Percentiles rank a stretch among this genome's conserved stretches.
phyloP scores from a whole-genome alignment of 2,888 invertebrate species.

The Hedya salicella region DNA sequence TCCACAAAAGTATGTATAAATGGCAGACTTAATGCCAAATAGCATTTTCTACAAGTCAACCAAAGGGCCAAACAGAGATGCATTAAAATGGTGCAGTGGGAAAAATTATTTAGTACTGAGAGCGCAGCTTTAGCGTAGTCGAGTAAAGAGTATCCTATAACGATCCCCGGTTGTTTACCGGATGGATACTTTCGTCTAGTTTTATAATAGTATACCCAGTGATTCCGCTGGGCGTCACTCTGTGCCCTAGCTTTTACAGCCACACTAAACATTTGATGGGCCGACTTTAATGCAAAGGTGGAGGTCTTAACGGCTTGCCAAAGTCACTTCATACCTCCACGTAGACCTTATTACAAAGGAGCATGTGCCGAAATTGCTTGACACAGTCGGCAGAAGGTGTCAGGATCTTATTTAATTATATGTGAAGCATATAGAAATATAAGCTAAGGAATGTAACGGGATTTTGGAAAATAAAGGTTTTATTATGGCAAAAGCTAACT shows the following conservation, averaged over 20 bases:
- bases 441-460: conserved; percentile 11
- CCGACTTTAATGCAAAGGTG: conserved; percentile 40
- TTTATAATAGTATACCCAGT: background rate
- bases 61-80: too few species aligned
- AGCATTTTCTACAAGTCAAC: too few species aligned
- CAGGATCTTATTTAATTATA: conserved; percentile 34
- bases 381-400: background rate
- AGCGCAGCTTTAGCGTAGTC: too few species aligned
- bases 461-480: background rate
- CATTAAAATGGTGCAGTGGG: too few species aligned
- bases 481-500: background rate
- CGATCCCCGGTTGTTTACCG: too few species aligned
- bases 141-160: too few species aligned
- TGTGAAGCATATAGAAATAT: conserved; percentile 28
- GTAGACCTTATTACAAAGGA: background rate
- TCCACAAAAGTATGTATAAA: too few species aligned
- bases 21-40: too few species aligned
- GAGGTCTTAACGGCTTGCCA: conserved; percentile 36
- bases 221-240: conserved; percentile 4
- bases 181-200: too few species aligned
- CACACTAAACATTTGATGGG: conserved; percentile 43
- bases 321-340: conserved; percentile 6
- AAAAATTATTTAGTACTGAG: too few species aligned
- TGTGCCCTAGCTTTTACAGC: conserved; percentile 32
- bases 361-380: background rate